Base-by-base conservation (phyloP, 2,888 invertebrate genomes). In the Argyresthia goedartella region DNA sequence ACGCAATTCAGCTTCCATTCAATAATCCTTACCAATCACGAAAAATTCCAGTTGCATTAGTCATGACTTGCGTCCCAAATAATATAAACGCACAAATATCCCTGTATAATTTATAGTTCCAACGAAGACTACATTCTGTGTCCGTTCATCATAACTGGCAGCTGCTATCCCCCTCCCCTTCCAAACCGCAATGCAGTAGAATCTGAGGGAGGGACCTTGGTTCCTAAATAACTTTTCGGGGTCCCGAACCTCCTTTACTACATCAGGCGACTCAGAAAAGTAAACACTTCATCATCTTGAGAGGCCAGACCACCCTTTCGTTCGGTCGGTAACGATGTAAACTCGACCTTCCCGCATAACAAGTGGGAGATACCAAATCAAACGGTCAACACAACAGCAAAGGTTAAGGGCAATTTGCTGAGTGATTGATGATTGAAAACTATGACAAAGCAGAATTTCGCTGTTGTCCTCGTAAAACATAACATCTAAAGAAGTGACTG, bases 101-200 rank as follows among this genome's bases (percentile, higher is more conserved):
- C 44, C 1, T 7, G 25, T 25, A 25, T 25, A 25, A 25, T 25
- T 25, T 25, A 25, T 25, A 25, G 25, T 25, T 25, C 25, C 14
- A 15, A 16, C 44, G 6, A 44, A 47, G 47, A 33, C 11, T 11
- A 16, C 11, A 14, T 10, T 36, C 65, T 64, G 60, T 59, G 58
- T 63, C 67, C 69, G 64, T 62, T 59, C 61, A 59, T 62, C 56
- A 25, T 25, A 4, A 25, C 6, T 25, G 25, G 25, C 25, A 25
- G 25, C 25, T 25, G 25, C 25, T 6, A 56, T 55, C 58, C 60
- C 58, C 64, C 63, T 57, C 60, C 71, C 63, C 66, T 61, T 71
- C 65, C 68, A 60, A 57, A 67, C 81, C 82, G 85, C 84, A 84
- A 73, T 85, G 85, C 85, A 82, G 85, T 72, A 48, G 70, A 69